Percentiles rank a stretch among this genome's conserved stretches.
Conservation (phyloP, 2,113 vertebrate genomes). For the Pipra filicauda region DNA sequence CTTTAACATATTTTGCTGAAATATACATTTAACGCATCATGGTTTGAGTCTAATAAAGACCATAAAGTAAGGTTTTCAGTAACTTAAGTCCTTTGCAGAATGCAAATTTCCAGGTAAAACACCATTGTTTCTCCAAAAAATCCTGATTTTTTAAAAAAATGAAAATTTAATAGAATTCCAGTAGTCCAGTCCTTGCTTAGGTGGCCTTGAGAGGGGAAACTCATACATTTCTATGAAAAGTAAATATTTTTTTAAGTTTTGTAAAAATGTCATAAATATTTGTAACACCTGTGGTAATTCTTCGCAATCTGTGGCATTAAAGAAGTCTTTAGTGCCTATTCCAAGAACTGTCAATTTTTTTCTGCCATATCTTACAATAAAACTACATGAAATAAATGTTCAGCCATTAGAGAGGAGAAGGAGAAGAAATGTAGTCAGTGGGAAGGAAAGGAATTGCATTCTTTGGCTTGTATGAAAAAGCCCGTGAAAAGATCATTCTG, state of each 20-base stretch:
- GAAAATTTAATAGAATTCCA: neutral
- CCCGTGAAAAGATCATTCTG: neutral
- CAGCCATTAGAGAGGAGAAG: neutral
- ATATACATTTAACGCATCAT: neutral
- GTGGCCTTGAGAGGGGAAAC: neutral
- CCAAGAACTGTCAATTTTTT: neutral
- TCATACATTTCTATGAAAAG: neutral
- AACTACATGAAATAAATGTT: neutral
- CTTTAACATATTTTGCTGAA: neutral
- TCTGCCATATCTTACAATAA: neutral
- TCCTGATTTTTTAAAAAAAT: accelerated
- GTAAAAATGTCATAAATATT: neutral
- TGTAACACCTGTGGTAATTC: neutral
- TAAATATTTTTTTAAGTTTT: neutral
- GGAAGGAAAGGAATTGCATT: neutral
- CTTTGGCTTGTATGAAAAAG: neutral
- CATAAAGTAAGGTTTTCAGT: neutral
- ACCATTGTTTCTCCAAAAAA: neutral
- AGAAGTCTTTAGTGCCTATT: neutral
- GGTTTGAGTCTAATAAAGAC: neutral
- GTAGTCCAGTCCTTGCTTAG: neutral
- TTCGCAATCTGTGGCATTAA: neutral
- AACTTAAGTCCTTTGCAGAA: neutral
- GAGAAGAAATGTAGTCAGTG: neutral
- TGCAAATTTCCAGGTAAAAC: neutral